Evolutionary conservation across 2,888 invertebrate species (phyloP).

Genomic region (Caenorhabditis japonica): DNA sequence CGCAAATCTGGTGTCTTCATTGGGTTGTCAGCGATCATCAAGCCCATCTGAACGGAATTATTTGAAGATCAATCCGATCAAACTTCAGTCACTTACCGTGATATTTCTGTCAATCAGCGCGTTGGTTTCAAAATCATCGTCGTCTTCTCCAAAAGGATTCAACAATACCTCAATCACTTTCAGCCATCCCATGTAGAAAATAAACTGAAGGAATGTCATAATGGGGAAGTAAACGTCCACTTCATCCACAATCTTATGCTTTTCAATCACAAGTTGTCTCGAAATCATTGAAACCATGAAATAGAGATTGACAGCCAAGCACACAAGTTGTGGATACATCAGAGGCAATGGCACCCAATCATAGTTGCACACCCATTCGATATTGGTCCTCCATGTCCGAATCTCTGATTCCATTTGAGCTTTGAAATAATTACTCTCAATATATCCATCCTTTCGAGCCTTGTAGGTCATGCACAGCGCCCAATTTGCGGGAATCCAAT

Average conservation of each 20-base stretch:
- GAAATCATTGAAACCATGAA: conserved; percentile 72
- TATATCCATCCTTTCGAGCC: conserved; percentile 65
- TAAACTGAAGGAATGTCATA: conserved; percentile 74
- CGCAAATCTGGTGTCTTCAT: conserved; percentile 68
- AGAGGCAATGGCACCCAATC: conserved; percentile 65
- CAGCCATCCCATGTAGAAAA: conserved; percentile 76
- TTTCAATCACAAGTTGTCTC: conserved; percentile 64
- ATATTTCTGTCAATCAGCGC: conserved; percentile 69
- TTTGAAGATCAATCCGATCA: conserved; percentile 20
- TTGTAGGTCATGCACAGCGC: conserved; percentile 62
- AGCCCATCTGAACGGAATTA: conserved; percentile 67
- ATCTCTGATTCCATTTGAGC: conserved; percentile 57
- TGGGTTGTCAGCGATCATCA: conserved; percentile 73
- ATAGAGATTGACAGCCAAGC: conserved; percentile 71
- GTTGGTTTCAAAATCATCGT: conserved; percentile 69
- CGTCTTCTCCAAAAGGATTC: conserved; percentile 70
- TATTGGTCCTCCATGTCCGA: conserved; percentile 59
- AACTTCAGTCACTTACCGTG: conserved; percentile 50
- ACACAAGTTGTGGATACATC: conserved; percentile 65
- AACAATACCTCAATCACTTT: conserved; percentile 69
- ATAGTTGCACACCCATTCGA: conserved; percentile 67
- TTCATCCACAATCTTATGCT: conserved; percentile 54
- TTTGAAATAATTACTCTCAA: conserved; percentile 66
- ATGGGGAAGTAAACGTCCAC: conserved; percentile 71
- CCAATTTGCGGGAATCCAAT: conserved; percentile 69